Evolutionary conservation across 1,140 invertebrate genomes (phyloP).

Genomic region (Aleiodes sp.): DNA sequence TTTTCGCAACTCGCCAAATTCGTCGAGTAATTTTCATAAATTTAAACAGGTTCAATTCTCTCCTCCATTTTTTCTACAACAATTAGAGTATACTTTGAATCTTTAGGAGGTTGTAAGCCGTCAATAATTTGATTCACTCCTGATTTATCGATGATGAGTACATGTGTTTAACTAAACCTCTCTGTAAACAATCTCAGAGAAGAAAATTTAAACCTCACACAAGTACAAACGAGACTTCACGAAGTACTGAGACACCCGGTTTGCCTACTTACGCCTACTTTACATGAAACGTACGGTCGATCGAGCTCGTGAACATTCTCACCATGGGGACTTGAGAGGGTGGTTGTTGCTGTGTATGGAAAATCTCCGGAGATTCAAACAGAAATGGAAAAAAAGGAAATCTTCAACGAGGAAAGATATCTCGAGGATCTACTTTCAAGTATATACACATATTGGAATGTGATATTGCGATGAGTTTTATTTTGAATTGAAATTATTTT

Average conservation of each 20-base stretch:
- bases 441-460: slow-evolving; percentile 5
- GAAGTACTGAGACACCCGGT: slow-evolving; percentile 33
- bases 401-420: slow-evolving; percentile 20
- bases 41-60: background rate
- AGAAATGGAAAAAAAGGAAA: slow-evolving; percentile 13
- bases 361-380: background rate
- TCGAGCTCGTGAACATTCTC: slow-evolving; percentile 37
- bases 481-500: background rate
- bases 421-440: background rate
- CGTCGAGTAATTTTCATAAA: background rate
- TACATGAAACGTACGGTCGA: slow-evolving; percentile 35
- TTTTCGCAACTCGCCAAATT: background rate
- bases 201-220: background rate
- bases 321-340: background rate
- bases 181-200: background rate
- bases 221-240: background rate
- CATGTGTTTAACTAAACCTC: background rate
- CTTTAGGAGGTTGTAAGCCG: no score
- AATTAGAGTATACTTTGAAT: no score
- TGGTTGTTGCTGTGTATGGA: background rate
- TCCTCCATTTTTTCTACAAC: background rate
- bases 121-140: background rate
- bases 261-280: slow-evolving; percentile 42
- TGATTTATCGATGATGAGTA: background rate
- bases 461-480: background rate